These are phyloP conservation scores for Tauraco hartlaubi DNA, from an alignment of 2,797 vertebrate species.

Conservation along the genomic window DNA sequence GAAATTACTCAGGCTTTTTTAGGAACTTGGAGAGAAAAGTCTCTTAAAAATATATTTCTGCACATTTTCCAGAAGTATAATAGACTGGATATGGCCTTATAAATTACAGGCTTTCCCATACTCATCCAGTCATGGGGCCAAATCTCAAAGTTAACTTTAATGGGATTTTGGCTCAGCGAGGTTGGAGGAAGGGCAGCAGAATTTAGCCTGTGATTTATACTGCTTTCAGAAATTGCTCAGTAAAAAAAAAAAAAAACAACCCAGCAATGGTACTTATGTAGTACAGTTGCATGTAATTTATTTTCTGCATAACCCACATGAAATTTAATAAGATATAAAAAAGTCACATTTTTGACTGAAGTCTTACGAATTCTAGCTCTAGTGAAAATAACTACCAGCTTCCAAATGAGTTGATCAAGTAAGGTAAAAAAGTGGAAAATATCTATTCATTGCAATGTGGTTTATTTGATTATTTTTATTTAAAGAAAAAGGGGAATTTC, in stretches of 20 bases:
- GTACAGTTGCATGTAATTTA: slow-evolving; percentile 66
- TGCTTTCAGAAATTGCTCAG: slow-evolving; percentile 61
- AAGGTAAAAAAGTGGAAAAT: neutral
- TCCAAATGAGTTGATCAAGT: slow-evolving; percentile 14
- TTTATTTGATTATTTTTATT: slow-evolving; percentile 39
- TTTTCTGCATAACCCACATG: slow-evolving; percentile 73
- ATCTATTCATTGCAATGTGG: neutral
- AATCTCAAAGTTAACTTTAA: slow-evolving; percentile 73
- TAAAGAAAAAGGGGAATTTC: neutral
- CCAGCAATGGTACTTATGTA: slow-evolving; percentile 45
- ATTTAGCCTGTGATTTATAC: slow-evolving; percentile 70
- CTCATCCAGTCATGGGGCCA: slow-evolving; percentile 67
- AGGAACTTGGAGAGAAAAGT: slow-evolving; percentile 60
- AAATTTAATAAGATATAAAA: slow-evolving; percentile 76
- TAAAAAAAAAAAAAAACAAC: neutral
- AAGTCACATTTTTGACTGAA: slow-evolving; percentile 72
- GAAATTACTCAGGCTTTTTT: slow-evolving; percentile 61
- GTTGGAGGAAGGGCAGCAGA: slow-evolving; percentile 66
- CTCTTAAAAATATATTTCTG: slow-evolving; percentile 68
- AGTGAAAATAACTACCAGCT: slow-evolving; percentile 37
- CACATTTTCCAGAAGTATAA: slow-evolving; percentile 59
- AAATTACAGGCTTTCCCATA: slow-evolving; percentile 74
- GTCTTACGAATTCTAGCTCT: slow-evolving; percentile 40
- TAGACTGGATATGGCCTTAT: slow-evolving; percentile 71
- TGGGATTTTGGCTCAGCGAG: slow-evolving; percentile 64